Conservation (phyloP, 2,797 vertebrate genomes). For the Poecilia velifera region DNA sequence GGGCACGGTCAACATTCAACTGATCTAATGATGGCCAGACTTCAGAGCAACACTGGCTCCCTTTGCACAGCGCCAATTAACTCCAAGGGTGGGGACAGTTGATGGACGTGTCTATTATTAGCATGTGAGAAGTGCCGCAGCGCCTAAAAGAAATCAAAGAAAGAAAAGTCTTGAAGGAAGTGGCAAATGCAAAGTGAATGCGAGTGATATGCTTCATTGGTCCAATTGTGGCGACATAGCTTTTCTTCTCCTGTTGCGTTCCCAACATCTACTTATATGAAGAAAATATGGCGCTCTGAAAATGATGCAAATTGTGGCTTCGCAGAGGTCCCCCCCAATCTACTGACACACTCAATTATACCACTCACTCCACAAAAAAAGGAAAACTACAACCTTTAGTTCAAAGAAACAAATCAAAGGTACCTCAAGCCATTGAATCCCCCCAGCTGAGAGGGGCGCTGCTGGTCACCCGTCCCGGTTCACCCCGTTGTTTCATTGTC, state of each 20-base stretch:
- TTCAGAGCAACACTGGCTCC: slow-evolving; percentile 69
- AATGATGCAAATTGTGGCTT: slow-evolving; percentile 61
- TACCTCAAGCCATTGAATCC: slow-evolving; percentile 32
- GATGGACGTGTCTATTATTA: slow-evolving; percentile 86
- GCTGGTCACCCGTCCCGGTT: slow-evolving; percentile 6
- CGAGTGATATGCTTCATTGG: slow-evolving; percentile 77
- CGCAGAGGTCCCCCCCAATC: slow-evolving; percentile 40
- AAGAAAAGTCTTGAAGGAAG: slow-evolving; percentile 76
- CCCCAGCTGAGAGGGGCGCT: slow-evolving; percentile 31
- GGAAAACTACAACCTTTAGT: slow-evolving; percentile 27
- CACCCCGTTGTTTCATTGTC: slow-evolving; percentile 39
- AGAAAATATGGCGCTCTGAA: slow-evolving; percentile 57
- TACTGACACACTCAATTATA: slow-evolving; percentile 45
- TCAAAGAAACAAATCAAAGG: slow-evolving; percentile 60
- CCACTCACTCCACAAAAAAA: slow-evolving; percentile 33
- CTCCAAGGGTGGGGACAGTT: slow-evolving; percentile 79
- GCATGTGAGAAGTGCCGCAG: slow-evolving; percentile 70
- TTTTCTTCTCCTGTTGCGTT: slow-evolving; percentile 53
- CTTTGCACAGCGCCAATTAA: slow-evolving; percentile 80
- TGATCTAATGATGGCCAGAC: slow-evolving; percentile 83
- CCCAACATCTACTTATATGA: slow-evolving; percentile 23
- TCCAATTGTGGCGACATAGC: slow-evolving; percentile 74
- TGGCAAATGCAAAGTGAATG: slow-evolving; percentile 77
- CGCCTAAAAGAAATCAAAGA: slow-evolving; percentile 79
- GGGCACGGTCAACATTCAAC: slow-evolving; percentile 71